Conservation (phyloP, 2,113 vertebrate species). For the Xenopus borealis region DNA sequence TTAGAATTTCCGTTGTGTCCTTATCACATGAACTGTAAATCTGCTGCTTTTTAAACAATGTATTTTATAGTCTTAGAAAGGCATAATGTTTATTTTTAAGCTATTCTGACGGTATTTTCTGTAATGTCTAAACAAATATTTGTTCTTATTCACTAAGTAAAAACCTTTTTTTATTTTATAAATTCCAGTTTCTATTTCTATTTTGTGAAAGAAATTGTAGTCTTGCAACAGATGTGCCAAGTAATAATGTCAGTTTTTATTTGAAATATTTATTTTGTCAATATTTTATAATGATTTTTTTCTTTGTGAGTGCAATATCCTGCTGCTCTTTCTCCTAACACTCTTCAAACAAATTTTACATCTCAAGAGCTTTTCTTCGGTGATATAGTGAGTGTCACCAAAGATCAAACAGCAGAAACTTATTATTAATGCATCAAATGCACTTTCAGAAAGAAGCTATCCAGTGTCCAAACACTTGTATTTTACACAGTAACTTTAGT, state of each 20-base stretch:
- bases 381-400: constrained; percentile 33
- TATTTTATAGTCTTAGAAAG: too few relatives aligned
- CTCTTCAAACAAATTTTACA: constrained; percentile 38
- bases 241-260: constrained; percentile 5
- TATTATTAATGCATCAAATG: constrained; percentile 42
- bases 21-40: too few relatives aligned
- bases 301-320: not conserved
- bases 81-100: too few relatives aligned
- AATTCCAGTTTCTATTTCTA: too few relatives aligned
- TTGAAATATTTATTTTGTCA: constrained; percentile 14
- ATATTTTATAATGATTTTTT: constrained; percentile 22
- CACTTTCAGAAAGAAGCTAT: constrained; percentile 17
- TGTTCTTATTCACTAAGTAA: too few relatives aligned
- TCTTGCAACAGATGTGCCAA: too few relatives aligned
- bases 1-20: too few relatives aligned
- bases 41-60: too few relatives aligned
- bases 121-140: too few relatives aligned
- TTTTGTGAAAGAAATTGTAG: too few relatives aligned
- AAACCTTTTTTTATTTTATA: too few relatives aligned
- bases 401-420: constrained; percentile 35
- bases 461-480: constrained; percentile 29
- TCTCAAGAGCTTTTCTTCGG: constrained; percentile 37
- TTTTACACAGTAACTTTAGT: constrained; percentile 6
- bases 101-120: too few relatives aligned
- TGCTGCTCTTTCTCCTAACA: constrained; percentile 23